Conservation (phyloP, 1,140 invertebrate genomes). For the Tetranychus urticae region DNA sequence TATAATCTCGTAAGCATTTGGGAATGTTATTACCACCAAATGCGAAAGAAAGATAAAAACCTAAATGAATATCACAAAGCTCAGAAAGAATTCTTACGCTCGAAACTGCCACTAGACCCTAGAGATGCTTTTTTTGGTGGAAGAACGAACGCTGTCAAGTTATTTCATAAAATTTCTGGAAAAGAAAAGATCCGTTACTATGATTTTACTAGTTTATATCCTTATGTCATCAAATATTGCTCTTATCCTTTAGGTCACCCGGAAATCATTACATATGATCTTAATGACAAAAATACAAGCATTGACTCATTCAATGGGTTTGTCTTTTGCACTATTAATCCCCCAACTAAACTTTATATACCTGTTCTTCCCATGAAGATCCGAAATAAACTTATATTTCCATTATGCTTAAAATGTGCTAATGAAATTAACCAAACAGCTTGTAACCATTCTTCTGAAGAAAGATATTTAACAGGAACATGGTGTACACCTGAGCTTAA, state of each 20-base stretch:
- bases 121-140: neutral
- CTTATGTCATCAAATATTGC: neutral
- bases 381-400: neutral
- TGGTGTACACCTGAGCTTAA: neutral
- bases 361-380: neutral
- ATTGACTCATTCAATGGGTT: neutral
- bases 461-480: neutral
- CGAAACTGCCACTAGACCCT: neutral
- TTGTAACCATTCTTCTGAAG: neutral
- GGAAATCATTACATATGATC: neutral
- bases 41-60: slow-evolving; percentile 2
- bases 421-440: neutral
- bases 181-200: neutral
- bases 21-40: slow-evolving; percentile 7
- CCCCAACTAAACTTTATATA: neutral
- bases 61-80: too few species aligned
- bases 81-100: too few species aligned
- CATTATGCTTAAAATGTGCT: neutral
- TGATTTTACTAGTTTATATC: slow-evolving; percentile 1
- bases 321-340: neutral
- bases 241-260: neutral
- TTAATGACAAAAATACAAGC: neutral
- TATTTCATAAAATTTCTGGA: neutral
- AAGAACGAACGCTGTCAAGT: neutral
- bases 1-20: neutral